phyloP scores from a whole-genome alignment of 92 coral and sea anemone genomes.

The Virgularia gustaviana region DNA sequence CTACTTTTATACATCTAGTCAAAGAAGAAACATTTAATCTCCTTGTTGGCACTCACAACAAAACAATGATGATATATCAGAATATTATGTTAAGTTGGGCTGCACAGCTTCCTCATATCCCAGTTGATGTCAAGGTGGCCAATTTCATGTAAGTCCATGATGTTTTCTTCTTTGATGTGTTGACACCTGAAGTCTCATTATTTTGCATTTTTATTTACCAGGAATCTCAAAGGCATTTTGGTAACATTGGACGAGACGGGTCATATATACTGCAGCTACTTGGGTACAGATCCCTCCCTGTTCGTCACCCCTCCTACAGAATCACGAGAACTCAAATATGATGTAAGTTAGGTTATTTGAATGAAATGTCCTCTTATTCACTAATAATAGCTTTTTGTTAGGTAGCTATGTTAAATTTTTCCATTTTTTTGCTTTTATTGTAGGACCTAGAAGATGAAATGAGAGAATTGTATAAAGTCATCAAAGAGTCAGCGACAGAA shows the following conservation, averaged over 20 bases:
- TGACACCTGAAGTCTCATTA: too few species aligned
- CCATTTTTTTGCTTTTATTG: neutral
- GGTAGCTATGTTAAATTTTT: neutral
- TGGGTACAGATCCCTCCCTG: slow-evolving; percentile 96
- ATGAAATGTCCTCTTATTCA: neutral
- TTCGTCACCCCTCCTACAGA: slow-evolving; percentile 95
- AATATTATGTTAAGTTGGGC: slow-evolving; percentile 84
- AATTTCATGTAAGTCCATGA: slow-evolving; percentile 87
- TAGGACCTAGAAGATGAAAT: slow-evolving; percentile 91
- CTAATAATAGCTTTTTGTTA: neutral
- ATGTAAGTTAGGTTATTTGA: too few species aligned
- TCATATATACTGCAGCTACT: slow-evolving; percentile 77
- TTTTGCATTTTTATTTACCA: slow-evolving; percentile 5
- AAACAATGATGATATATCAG: slow-evolving; percentile 77
- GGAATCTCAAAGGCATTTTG: slow-evolving; percentile 82
- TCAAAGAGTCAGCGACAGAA: slow-evolving; percentile 79
- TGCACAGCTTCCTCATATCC: slow-evolving; percentile 90
- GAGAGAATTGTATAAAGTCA: slow-evolving; percentile 81
- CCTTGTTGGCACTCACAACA: slow-evolving; percentile 76
- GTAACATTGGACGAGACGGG: slow-evolving; percentile 94
- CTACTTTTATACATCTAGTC: too few species aligned
- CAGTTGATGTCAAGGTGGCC: slow-evolving; percentile 79
- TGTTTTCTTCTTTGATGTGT: slow-evolving; percentile 79
- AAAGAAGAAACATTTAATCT: slow-evolving; percentile 76
- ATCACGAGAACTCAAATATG: slow-evolving; percentile 93